Evolutionary conservation across 2,113 vertebrate genomes (phyloP), one percentile per base, ranked within the genome.

Genomic region (Hiodon alosoides): DNA sequence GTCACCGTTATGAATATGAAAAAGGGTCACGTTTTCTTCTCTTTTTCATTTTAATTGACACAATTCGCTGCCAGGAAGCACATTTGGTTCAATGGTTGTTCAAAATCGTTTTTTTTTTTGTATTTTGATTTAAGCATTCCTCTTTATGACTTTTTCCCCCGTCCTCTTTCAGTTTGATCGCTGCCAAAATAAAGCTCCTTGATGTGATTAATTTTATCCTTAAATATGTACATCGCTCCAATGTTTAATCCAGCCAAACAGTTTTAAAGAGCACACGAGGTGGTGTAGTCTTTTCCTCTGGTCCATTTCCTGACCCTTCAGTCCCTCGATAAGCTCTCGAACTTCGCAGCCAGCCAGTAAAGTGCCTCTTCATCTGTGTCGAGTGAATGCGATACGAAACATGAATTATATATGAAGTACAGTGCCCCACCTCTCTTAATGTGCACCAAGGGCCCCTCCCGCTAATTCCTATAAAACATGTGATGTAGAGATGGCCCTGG

Each of bases 341-440:
- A 78, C 79, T 87, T 31, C 31, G 31, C 83, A 82, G 82, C 84
- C 17, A 80, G 82, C 80, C 61, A 31, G 74, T 85, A 17, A 55
- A 80, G 79, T 60, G 17, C 79, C 79, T 81, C 81, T 77, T 83
- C 77, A 81, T 83, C 78, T 84, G 68, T 48, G 67, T 78, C 77
- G 83, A 79, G 69, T 77, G 69, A 78, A 74, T 82, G 78, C 5
- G 62, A 69, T 75, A 73, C 73, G 76, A 79, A 79, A 69, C 79
- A 85, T 86, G 81, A 80, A 87, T 90, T 86, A 87, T 83, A 85
- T 85, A 87, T 87, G 82, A 86, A 83, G 80, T 81, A 82, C 83
- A 82, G 81, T 81, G 84, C 81, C 84, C 82, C 77, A 70, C 70
- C 73, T 75, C 81, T 77, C 71, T 53, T 81, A 77, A 81, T 75